phyloP scores from a whole-genome alignment of 2,113 vertebrate genomes.

The Rhabdomys dilectus region DNA sequence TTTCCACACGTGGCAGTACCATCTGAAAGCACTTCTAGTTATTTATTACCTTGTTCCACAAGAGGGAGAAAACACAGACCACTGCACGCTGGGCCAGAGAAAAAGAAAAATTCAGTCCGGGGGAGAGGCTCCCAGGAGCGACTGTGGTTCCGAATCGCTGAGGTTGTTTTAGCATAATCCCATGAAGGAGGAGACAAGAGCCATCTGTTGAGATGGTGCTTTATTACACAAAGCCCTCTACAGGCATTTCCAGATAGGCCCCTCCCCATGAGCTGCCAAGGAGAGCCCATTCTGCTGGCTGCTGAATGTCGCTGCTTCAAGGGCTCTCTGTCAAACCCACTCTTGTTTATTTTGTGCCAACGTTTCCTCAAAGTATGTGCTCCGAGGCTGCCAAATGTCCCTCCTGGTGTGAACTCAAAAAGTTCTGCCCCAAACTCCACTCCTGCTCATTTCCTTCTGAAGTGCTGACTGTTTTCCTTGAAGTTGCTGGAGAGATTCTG shows the following conservation, averaged over 20 bases:
- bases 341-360: conserved; percentile 45
- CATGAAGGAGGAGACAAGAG: conserved; percentile 66
- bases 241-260: conserved; percentile 64
- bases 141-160: conserved; percentile 39
- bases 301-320: conserved; percentile 5
- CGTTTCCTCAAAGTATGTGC: conserved; percentile 46
- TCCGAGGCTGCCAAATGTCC: conserved; percentile 52
- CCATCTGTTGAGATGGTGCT: conserved; percentile 75
- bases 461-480: conserved; percentile 70
- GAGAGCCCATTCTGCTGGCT: conserved; percentile 15
- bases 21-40: conserved; percentile 54
- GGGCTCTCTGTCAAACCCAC: background rate
- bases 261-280: conserved; percentile 49
- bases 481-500: conserved; percentile 71
- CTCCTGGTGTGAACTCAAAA: conserved; percentile 67
- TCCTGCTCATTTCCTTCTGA: conserved; percentile 71
- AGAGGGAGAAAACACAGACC: background rate
- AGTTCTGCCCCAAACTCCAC: conserved; percentile 43
- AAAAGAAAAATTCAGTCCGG: background rate
- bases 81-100: conserved; percentile 3
- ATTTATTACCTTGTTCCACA: conserved; percentile 22
- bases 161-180: conserved; percentile 65
- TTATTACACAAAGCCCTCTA: conserved; percentile 70
- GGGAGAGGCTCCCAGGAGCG: conserved; percentile 14
- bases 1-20: background rate